Conservation (phyloP, 2,888 invertebrate genomes). For the Dromius quadrimaculatus region DNA sequence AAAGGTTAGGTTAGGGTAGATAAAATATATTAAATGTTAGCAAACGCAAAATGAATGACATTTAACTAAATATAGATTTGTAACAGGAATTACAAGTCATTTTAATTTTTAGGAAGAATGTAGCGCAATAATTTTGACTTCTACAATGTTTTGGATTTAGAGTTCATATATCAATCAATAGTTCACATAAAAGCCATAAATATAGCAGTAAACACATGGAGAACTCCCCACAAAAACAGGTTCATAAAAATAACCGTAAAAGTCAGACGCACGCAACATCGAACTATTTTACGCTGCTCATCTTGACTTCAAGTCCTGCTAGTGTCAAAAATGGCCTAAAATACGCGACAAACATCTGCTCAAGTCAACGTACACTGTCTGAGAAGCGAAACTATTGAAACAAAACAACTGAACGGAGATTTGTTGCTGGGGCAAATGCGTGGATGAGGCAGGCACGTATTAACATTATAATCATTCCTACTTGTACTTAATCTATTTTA, state of each 20-base stretch:
- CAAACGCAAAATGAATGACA: slow-evolving; percentile 24
- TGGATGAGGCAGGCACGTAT: too few species aligned
- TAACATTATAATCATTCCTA: too few species aligned
- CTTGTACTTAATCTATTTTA: too few species aligned
- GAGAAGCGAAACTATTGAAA: slow-evolving; percentile 23
- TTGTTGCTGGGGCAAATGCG: neutral
- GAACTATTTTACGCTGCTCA: slow-evolving; percentile 15
- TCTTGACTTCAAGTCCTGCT: too few species aligned
- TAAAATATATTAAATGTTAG: slow-evolving; percentile 36
- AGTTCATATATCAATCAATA: slow-evolving; percentile 24
- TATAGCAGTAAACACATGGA: neutral
- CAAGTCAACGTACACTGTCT: slow-evolving; percentile 12
- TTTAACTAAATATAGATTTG: slow-evolving; percentile 13
- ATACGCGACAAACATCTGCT: slow-evolving; percentile 27
- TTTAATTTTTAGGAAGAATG: too few species aligned
- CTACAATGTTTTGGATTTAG: too few species aligned
- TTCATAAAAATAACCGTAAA: slow-evolving; percentile 29
- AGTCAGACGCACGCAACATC: slow-evolving; percentile 1
- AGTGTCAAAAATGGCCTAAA: slow-evolving; percentile 18
- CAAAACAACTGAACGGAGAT: slow-evolving; percentile 5
- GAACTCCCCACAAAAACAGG: slow-evolving; percentile 7
- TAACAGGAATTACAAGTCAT: too few species aligned
- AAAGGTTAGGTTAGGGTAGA: slow-evolving; percentile 24
- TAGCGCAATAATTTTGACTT: too few species aligned
- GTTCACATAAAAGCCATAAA: neutral